Evolutionary conservation across 2,797 vertebrate species (phyloP).

Genomic region (Toxotes lorentzi): DNA sequence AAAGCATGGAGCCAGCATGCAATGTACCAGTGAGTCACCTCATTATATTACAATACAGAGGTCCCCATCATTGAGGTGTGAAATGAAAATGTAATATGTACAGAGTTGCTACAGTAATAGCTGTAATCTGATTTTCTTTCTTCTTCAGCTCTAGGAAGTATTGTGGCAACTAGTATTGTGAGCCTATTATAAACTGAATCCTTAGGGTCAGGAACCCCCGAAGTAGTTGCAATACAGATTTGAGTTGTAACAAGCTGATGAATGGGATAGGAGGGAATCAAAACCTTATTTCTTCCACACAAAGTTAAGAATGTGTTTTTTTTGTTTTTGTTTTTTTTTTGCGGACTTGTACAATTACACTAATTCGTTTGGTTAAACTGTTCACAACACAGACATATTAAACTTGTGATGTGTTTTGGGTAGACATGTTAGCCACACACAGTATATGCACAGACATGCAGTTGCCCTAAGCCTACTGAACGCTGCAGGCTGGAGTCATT

Average conservation of each 20-base stretch:
- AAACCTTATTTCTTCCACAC: neutral
- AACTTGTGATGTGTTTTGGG: neutral
- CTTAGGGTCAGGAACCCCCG: neutral
- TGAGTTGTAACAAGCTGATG: constrained; percentile 3
- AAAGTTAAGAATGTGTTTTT: too few species aligned
- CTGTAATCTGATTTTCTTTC: constrained; percentile 20
- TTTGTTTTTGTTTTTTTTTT: too few species aligned
- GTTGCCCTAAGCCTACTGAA: constrained; percentile 25
- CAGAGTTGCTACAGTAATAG: constrained; percentile 46
- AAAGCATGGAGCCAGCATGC: constrained; percentile 50
- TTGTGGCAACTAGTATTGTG: neutral
- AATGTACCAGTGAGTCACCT: constrained; percentile 48
- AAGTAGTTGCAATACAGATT: neutral
- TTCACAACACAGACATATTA: neutral
- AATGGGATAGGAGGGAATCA: constrained; percentile 1
- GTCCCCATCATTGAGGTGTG: constrained; percentile 62
- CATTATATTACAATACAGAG: constrained; percentile 45
- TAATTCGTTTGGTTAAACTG: neutral
- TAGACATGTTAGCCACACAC: neutral
- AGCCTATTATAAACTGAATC: constrained; percentile 6
- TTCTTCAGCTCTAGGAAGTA: neutral
- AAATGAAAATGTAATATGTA: constrained; percentile 67
- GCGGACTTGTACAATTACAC: too few species aligned
- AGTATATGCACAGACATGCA: constrained; percentile 6
- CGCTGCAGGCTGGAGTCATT: constrained; percentile 41